Base-by-base conservation (phyloP, 2,888 invertebrate genomes). In the Drosophila paramelanica region DNA sequence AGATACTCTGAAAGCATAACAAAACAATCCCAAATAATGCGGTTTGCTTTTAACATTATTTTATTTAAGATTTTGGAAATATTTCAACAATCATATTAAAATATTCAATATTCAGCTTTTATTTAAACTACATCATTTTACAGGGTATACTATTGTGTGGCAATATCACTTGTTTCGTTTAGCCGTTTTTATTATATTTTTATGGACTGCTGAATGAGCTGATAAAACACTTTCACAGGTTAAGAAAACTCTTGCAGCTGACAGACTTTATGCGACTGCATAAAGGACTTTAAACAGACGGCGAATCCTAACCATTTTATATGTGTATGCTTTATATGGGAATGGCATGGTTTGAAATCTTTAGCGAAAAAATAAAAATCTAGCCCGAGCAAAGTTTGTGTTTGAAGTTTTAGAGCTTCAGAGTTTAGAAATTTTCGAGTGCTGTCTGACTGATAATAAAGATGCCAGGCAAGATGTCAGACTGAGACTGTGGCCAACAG, bases 141-240 rank as follows among this genome's bases (percentile, higher is more conserved):
- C 13, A 59, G 67, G 42, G 42, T n/a, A 67, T 58, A 42, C 4
- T 1, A 42, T 25, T 31, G 52, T 7, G 33, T 38, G n/a, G 4
- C 27, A 25, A 8, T 47, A 23, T 14, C 8, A 47, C n/a, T 8
- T 23, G 38, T 45, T 46, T 23, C 46, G 47, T 47, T 67, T 49
- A 33, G 23, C 47, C 38, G 45, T 46, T 77, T 79, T 65, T 65
- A 62, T 59, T 67, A 56, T 69, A 67, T 49, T 70, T 80, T 81
- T 81, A 81, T 79, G 79, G 59, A 49, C 62, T 76, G 56, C 49
- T 58, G 66, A 66, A 70, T 65, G 81, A 67, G 67, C 81, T 69
- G 79, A 70, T 61, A 77, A 77, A 59, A 71, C 61, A 52, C 58
- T 58, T 36, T 43, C 7, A 41, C 71, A 74, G 76, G 61, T 71